Evolutionary conservation across 2,113 vertebrate species (phyloP).

Genomic region (Budorcas taxicolor): DNA sequence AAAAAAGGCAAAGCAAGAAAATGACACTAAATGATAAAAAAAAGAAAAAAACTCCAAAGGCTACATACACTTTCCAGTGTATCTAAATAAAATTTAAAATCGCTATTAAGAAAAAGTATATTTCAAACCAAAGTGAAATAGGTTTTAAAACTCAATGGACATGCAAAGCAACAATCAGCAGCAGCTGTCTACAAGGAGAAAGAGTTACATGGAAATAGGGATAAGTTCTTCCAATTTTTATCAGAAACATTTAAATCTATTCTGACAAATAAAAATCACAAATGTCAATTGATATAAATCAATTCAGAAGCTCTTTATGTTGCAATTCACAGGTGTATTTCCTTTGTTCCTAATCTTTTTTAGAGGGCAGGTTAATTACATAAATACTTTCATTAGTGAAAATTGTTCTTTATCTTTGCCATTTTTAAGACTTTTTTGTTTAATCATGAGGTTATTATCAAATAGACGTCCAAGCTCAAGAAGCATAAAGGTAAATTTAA

Average conservation of each 20-base stretch:
- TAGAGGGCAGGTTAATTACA: slow-evolving; percentile 31
- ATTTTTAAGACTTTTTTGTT: slow-evolving; percentile 38
- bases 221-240: slow-evolving; percentile 4
- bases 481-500: slow-evolving; percentile 44
- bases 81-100: slow-evolving; percentile 57
- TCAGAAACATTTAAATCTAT: background rate
- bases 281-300: slow-evolving; percentile 25
- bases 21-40: slow-evolving; percentile 52
- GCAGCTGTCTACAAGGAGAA: slow-evolving; percentile 7
- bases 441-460: slow-evolving; percentile 37
- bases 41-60: slow-evolving; percentile 43
- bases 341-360: slow-evolving; percentile 44
- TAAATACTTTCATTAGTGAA: slow-evolving; percentile 39
- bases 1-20: slow-evolving; percentile 66
- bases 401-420: slow-evolving; percentile 30
- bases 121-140: slow-evolving; percentile 26
- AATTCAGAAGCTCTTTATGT: background rate
- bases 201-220: background rate
- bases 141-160: slow-evolving; percentile 59
- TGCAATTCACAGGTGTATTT: slow-evolving; percentile 34
- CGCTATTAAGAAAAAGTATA: slow-evolving; percentile 11
- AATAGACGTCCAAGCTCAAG: background rate
- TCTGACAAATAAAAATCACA: slow-evolving; percentile 44
- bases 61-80: slow-evolving; percentile 61
- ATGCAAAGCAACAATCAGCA: slow-evolving; percentile 62